Percentiles rank a stretch among this genome's conserved stretches.
These are phyloP conservation scores for Peromyscus melanophrys DNA, from an alignment of 2,797 vertebrate genomes.

Conservation along the genomic window DNA sequence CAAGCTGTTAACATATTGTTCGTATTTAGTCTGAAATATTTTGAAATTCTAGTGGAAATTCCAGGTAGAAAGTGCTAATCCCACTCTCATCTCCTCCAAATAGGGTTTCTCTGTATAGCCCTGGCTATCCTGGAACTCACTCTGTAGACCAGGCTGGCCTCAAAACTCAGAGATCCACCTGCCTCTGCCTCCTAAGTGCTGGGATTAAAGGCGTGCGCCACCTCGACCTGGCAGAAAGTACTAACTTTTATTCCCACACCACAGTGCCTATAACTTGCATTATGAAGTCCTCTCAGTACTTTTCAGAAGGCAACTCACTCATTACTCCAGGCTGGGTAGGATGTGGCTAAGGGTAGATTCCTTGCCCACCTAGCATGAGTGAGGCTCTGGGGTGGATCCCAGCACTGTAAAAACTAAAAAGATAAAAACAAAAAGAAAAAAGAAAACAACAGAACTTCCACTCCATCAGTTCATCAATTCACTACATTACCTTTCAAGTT, in stretches of 20 bases:
- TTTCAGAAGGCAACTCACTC: constrained; percentile 7
- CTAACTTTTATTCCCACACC: neutral
- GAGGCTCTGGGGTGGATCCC: neutral
- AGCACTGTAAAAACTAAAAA: neutral
- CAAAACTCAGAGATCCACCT: neutral
- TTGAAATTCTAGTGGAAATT: constrained; percentile 43
- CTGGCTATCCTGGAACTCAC: neutral
- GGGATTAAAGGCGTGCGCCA: neutral
- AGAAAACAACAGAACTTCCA: neutral
- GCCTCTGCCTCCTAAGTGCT: neutral
- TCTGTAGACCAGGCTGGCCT: neutral
- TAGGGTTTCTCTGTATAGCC: neutral
- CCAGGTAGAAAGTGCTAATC: neutral
- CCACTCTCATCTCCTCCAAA: neutral
- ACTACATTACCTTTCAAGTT: constrained; percentile 95
- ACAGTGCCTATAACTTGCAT: neutral
- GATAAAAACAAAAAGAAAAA: neutral
- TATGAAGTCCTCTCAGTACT: neutral
- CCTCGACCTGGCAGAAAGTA: neutral
- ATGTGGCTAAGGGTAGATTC: neutral
- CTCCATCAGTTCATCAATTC: neutral
- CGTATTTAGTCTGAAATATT: constrained; percentile 24
- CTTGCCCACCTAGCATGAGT: neutral
- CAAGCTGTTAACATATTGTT: neutral
- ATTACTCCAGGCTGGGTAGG: neutral